Conservation (phyloP, 2,888 invertebrate species). For the Orthosia gothica region DNA sequence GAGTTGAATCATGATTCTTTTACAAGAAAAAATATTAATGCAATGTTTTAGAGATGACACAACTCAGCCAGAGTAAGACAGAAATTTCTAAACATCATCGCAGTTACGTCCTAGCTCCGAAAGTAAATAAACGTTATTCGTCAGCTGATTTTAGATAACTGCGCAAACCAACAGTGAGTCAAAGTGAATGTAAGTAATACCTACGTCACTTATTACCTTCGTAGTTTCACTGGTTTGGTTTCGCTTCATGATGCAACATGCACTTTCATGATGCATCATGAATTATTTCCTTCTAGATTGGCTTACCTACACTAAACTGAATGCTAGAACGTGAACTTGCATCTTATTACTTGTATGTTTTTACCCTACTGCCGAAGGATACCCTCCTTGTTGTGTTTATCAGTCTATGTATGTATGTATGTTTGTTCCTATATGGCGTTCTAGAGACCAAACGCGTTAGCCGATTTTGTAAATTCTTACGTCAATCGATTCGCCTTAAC, state of each 20-base stretch:
- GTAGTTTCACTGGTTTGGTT: background rate
- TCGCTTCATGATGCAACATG: constrained; percentile 31
- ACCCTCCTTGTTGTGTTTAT: no score
- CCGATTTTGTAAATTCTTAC: no score
- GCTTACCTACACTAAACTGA: background rate
- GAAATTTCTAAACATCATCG: background rate
- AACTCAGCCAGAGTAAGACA: background rate
- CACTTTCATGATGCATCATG: background rate
- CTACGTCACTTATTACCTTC: constrained; percentile 31
- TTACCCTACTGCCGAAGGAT: no score
- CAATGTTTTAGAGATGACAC: no score
- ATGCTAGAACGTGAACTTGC: background rate
- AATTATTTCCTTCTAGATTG: background rate
- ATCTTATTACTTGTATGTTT: background rate
- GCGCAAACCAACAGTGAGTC: background rate
- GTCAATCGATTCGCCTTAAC: no score
- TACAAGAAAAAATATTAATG: no score
- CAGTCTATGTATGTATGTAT: no score
- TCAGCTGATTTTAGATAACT: background rate
- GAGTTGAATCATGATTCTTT: background rate
- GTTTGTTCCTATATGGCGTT: no score
- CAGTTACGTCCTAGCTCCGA: background rate
- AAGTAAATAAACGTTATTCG: constrained; percentile 1
- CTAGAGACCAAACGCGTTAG: no score
- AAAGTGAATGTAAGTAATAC: constrained; percentile 40